Base-by-base conservation (phyloP, 2,888 invertebrate species). In the Amiota mariae region DNA sequence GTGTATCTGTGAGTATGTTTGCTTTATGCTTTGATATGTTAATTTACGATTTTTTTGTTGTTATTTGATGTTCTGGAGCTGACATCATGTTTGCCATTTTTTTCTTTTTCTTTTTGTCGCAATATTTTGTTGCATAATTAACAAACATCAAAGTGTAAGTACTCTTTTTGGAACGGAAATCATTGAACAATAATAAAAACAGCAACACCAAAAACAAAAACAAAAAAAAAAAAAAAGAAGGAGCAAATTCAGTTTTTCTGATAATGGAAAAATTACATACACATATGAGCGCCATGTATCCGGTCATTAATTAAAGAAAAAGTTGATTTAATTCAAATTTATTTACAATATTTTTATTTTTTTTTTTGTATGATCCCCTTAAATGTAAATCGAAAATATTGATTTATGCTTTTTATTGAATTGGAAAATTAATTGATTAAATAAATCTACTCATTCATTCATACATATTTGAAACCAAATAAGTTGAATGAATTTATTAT, bases 11-110 rank as follows among this genome's bases (percentile, higher is more conserved):
- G 36, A 36, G 36, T 36, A 59, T 59, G 18, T 2, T 59, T 59
- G 12, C n/a, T 10, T 8, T 15, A 18, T 59, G 18, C 20, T 59
- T 59, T 59, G 59, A 59, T 59, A 59, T 59, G 59, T 59, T 59
- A 59, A 59, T 59, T 59, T 59, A 10, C 6, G 8, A 6, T 36
- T 36, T 36, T 36, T 59, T 59, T 59, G 59, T 59, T 59, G 18
- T 10, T 12, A 20, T 57, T 57, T 11, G 59, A 24, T 59, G 59
- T 59, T 13, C 24, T 18, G 9, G 24, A 59, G 56, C 13, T 56
- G 56, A 12, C 56, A 56, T 56, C 56, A 56, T 18, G 18, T 36
- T 36, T 36, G 36, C 36, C 56, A 56, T 56, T 56, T 56, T 56
- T 56, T 15, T 54, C 8, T 24, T 24, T 24, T 24, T 24, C 3